phyloP scores from a whole-genome alignment of 2,113 vertebrate species.

The Seriola aureovittata region DNA sequence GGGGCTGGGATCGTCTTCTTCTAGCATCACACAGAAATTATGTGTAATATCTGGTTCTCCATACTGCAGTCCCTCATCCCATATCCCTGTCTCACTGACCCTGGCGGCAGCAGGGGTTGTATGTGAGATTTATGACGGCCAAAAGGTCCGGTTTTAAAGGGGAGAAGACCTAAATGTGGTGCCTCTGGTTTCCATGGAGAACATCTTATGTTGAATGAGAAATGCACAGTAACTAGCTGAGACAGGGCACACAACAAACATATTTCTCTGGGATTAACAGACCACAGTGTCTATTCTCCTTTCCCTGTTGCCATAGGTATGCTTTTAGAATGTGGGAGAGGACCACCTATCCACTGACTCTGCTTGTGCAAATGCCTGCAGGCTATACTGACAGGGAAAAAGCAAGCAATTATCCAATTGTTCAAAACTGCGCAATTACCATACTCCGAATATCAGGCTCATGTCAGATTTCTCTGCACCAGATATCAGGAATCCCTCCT shows the following conservation, averaged over 20 bases:
- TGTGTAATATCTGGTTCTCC: neutral
- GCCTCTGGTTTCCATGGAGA: slow-evolving; percentile 65
- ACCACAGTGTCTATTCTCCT: neutral
- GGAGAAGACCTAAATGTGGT: slow-evolving; percentile 24
- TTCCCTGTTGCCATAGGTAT: slow-evolving; percentile 54
- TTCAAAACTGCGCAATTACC: slow-evolving; percentile 52
- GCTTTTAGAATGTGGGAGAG: slow-evolving; percentile 40
- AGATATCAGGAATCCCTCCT: slow-evolving; percentile 23
- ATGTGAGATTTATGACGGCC: slow-evolving; percentile 57
- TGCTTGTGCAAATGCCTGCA: slow-evolving; percentile 40
- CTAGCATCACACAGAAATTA: neutral
- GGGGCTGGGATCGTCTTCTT: neutral
- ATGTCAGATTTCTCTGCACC: slow-evolving; percentile 13
- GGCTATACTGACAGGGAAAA: slow-evolving; percentile 5
- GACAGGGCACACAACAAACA: slow-evolving; percentile 42
- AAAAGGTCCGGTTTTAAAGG: slow-evolving; percentile 63
- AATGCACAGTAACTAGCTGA: slow-evolving; percentile 52
- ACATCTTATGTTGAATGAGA: slow-evolving; percentile 35
- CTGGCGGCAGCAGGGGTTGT: neutral
- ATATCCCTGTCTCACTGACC: neutral
- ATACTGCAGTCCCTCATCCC: neutral
- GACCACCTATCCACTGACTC: slow-evolving; percentile 40
- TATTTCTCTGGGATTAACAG: slow-evolving; percentile 34
- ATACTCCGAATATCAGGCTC: slow-evolving; percentile 33
- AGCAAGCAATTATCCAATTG: slow-evolving; percentile 63